Evolutionary conservation across 2,888 invertebrate genomes (phyloP).

Genomic region (Phymatocera aterrima): DNA sequence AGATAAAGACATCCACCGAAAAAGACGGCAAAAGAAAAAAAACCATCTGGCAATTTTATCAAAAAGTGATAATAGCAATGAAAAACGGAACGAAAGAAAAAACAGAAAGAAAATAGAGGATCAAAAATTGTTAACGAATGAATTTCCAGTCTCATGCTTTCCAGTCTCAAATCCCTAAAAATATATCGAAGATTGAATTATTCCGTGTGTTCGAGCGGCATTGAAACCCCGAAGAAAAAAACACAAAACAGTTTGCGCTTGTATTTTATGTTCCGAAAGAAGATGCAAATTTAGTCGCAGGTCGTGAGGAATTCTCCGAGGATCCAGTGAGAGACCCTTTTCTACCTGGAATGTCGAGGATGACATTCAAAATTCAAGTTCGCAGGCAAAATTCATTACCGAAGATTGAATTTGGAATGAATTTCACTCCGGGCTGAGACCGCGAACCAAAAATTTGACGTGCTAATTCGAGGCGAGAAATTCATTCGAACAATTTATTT

Average conservation of each 20-base stretch:
- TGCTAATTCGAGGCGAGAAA: too few species aligned
- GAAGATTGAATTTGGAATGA: neutral
- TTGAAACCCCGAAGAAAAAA: neutral
- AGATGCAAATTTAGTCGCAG: neutral
- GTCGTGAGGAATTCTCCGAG: neutral
- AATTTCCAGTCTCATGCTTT: too few species aligned
- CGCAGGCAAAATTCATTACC: neutral
- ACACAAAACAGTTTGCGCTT: neutral
- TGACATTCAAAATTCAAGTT: neutral
- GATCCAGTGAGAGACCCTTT: neutral
- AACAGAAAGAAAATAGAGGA: neutral
- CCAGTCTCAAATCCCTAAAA: too few species aligned
- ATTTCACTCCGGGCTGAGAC: neutral
- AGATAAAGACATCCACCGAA: neutral
- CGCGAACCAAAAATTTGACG: neutral
- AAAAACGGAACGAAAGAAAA: neutral
- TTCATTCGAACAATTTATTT: neutral
- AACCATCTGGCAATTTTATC: neutral
- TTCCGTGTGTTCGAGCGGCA: too few species aligned
- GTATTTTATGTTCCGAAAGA: neutral
- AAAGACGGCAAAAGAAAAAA: neutral
- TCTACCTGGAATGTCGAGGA: conserved; percentile 2
- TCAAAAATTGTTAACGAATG: too few species aligned
- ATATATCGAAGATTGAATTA: too few species aligned
- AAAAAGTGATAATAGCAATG: neutral